These are phyloP conservation scores for Frankliniella fusca DNA, from an alignment of 2,888 invertebrate species.

Conservation along the genomic window DNA sequence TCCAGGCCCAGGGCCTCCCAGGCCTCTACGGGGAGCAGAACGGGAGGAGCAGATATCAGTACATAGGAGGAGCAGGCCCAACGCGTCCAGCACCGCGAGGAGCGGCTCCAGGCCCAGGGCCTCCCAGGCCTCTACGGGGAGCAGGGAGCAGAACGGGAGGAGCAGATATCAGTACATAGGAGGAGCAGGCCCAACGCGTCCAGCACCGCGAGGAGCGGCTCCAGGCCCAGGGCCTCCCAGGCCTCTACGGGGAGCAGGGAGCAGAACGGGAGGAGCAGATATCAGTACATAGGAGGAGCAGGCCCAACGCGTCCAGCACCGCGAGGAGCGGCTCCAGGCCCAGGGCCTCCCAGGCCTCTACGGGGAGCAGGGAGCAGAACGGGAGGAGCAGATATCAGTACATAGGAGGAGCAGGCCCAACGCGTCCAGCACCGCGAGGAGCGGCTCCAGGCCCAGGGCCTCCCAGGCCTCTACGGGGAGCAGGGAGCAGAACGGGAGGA, in stretches of 20 bases:
- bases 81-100: constrained; percentile 54
- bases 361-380: constrained; percentile 2
- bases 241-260: constrained; percentile 52
- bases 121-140: constrained; percentile 54
- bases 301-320: constrained; percentile 55
- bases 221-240: constrained; percentile 58
- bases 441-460: no score
- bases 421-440: no score
- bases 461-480: no score
- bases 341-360: constrained; percentile 58
- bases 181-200: constrained; percentile 58
- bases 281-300: no score
- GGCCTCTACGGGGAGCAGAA: constrained; percentile 49
- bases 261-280: background rate
- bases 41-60: no score
- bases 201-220: constrained; percentile 59
- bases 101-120: constrained; percentile 60
- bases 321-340: constrained; percentile 60
- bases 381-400: no score
- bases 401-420: no score
- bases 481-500: no score
- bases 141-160: background rate
- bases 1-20: constrained; percentile 59
- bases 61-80: no score
- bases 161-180: no score